Evolutionary conservation across 2,113 vertebrate species (phyloP).

Genomic region (Phyllostomus hastatus): DNA sequence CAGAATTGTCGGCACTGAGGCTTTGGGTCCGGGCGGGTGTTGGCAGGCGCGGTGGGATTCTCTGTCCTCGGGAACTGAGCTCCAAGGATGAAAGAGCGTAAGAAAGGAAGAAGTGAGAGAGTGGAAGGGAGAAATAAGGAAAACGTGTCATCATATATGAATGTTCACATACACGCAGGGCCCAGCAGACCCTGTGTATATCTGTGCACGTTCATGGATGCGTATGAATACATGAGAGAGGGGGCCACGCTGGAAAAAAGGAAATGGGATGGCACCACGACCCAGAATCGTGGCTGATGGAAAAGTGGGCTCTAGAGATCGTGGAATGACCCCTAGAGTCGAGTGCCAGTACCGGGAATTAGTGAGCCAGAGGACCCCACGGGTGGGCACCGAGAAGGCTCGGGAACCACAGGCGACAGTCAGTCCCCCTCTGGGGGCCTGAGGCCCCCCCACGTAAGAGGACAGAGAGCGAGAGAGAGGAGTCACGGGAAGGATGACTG

Average conservation of each 20-base stretch:
- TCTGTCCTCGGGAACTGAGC: background rate
- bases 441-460: constrained; percentile 16
- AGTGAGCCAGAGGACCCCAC: background rate
- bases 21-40: fast-evolving
- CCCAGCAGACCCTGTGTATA: no score
- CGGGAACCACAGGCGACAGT: background rate
- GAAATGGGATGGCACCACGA: fast-evolving
- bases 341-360: background rate
- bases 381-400: background rate
- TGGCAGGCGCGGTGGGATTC: background rate
- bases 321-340: background rate
- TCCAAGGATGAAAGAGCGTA: no score
- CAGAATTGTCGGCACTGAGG: background rate
- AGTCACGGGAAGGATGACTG: background rate
- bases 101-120: background rate
- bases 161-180: no score
- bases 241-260: fast-evolving
- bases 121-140: background rate
- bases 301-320: background rate
- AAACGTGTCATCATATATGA: no score
- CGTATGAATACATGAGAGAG: background rate
- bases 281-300: background rate
- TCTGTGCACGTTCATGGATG: background rate
- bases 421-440: constrained; percentile 36
- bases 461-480: background rate